Base-by-base conservation (phyloP, 2,797 vertebrate species). In the Myotis findleyi region DNA sequence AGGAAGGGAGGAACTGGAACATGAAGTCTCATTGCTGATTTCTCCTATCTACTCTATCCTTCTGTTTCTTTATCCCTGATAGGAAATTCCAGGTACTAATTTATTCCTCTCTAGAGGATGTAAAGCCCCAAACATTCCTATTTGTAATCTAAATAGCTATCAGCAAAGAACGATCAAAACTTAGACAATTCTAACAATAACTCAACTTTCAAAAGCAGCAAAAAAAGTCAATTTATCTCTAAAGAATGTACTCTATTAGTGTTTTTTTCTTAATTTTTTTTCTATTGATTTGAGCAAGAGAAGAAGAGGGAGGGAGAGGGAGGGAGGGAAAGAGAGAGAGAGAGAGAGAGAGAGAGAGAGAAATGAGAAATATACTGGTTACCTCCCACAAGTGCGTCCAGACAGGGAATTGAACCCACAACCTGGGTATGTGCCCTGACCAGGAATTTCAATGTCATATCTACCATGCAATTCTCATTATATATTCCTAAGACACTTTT, bases 161-260 rank as follows among this genome's bases (percentile, higher is more conserved):
- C 47, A 75, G 57, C 25, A 90, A 92, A 53, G 53, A 89, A 92
- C 7, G n/a, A 92, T 51, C 18, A 83, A 96, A 89, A 53, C 55
- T 89, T 89, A 80, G 9, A 93, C 5, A 93, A 92, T 75, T 77
- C 38, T 64, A 90, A 94, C 21, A 88, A 72, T 55, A 91, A 93
- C 53, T 92, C 33, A 94, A 49, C 33, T 88, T 94, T 75, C 25
- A 94, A 68, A 96, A 94, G 75, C 6, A 93, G 44, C 36, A 44
- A 41, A 76, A 36, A 69, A 83, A 41, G 16, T 21, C 20, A 49
- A 79, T 84, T 75, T 95, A 10, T 68, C 93, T 90, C 73, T 90
- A 69, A 89, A 81, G 38, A 69, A 88, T 68, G 4, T 49, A 41
- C 93, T 57, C 53, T 93, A 57, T 33, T 64, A 75, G n/a, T 83